A percentile compares a stretch with the other conserved stretches of the same genome.
phyloP scores from a whole-genome alignment of 2,797 vertebrate genomes.

The Sitta carolinensis region DNA sequence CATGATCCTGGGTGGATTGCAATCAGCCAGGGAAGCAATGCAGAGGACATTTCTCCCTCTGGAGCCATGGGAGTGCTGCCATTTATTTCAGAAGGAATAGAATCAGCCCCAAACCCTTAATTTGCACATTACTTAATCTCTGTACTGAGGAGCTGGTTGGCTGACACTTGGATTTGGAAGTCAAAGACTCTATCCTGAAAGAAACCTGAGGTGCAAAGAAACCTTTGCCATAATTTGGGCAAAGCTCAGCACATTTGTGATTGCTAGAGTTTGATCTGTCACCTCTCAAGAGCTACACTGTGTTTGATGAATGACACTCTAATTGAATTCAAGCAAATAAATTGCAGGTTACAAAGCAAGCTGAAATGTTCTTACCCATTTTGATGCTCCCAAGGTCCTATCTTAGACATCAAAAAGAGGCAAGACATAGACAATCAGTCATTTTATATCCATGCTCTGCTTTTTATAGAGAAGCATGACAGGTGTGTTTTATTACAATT shows the following conservation, averaged over 20 bases:
- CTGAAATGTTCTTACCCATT: neutral
- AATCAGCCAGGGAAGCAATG: neutral
- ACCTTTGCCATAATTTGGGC: neutral
- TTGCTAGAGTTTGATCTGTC: neutral
- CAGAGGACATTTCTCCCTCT: neutral
- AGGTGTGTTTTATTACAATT: constrained; percentile 8
- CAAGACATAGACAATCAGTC: neutral
- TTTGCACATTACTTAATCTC: neutral
- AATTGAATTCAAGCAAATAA: constrained; percentile 25
- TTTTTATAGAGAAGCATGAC: neutral
- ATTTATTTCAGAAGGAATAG: neutral
- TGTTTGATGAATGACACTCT: neutral
- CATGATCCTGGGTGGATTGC: neutral
- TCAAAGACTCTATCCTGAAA: neutral
- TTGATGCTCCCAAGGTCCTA: neutral
- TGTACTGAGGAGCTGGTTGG: neutral
- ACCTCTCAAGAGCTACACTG: neutral
- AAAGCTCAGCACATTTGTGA: neutral
- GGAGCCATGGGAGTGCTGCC: neutral
- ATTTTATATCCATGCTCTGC: neutral
- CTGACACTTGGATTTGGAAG: neutral
- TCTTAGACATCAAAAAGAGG: neutral
- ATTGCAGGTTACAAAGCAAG: neutral
- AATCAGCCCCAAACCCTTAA: neutral
- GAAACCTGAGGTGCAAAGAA: neutral